Conservation (phyloP, 64 coral and sea anemone species). For the Porites lutea region DNA sequence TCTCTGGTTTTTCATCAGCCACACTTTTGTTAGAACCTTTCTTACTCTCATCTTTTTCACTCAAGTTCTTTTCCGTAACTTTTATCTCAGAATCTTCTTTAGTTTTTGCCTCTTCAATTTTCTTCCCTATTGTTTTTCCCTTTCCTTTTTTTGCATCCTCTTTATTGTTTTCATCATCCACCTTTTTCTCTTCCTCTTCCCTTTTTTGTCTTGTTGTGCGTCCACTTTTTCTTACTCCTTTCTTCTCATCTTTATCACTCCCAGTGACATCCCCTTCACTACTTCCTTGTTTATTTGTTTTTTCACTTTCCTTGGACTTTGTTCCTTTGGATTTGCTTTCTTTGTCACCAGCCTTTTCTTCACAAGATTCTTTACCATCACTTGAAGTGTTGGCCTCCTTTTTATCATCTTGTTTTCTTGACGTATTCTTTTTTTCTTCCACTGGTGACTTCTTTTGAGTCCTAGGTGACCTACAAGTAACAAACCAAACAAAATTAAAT, state of each 20-base stretch:
- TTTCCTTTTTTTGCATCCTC: slow-evolving; percentile 21
- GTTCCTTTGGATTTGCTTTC: slow-evolving; percentile 2
- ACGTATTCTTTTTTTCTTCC: slow-evolving; percentile 12
- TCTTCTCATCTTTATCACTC: slow-evolving; percentile 23
- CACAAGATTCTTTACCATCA: slow-evolving; percentile 20
- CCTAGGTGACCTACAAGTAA: slow-evolving; percentile 59
- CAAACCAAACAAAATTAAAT: background rate
- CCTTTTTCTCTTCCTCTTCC: slow-evolving; percentile 13
- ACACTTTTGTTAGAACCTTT: background rate
- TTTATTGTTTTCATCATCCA: background rate
- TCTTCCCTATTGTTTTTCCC: slow-evolving; percentile 10
- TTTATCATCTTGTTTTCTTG: slow-evolving; percentile 32
- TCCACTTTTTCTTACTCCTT: slow-evolving; percentile 25
- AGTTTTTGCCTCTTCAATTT: slow-evolving; percentile 16
- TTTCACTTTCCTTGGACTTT: background rate
- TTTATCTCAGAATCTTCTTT: background rate
- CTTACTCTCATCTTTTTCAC: background rate
- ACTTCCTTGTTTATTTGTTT: slow-evolving; percentile 10
- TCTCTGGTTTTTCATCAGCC: slow-evolving; percentile 25
- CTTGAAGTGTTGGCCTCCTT: background rate
- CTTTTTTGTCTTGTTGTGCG: slow-evolving; percentile 18
- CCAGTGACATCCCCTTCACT: slow-evolving; percentile 8
- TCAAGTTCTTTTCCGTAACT: background rate
- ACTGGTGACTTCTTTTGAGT: slow-evolving; percentile 63
- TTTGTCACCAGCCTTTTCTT: background rate